Conservation (phyloP, 2,888 invertebrate species). For the Pyrrhia umbra region DNA sequence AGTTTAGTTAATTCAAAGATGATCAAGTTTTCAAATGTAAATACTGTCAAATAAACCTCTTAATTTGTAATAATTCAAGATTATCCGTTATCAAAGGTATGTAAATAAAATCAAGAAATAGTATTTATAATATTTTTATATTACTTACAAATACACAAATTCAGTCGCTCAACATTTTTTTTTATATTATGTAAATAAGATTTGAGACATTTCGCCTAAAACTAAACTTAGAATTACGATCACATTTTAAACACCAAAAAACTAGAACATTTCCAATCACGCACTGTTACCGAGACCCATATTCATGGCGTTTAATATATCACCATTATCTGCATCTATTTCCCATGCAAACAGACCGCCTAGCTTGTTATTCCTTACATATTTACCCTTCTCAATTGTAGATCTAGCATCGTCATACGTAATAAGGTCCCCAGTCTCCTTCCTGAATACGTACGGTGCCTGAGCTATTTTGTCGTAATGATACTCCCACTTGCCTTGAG, state of each 20-base stretch:
- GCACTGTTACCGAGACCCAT: conserved; percentile 84
- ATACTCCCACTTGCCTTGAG: conserved; percentile 85
- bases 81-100: background rate
- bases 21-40: no score
- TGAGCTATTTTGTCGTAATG: conserved; percentile 85
- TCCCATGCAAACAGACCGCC: conserved; percentile 88
- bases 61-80: background rate
- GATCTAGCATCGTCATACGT: conserved; percentile 87
- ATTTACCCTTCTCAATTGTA: conserved; percentile 86
- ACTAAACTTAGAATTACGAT: conserved; percentile 64
- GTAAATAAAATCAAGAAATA: conserved; percentile 32
- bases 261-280: conserved; percentile 56
- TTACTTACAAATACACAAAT: conserved; percentile 62
- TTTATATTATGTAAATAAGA: conserved; percentile 40
- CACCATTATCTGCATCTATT: conserved; percentile 87
- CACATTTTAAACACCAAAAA: conserved; percentile 56
- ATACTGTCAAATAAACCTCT: background rate
- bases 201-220: conserved; percentile 69
- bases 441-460: conserved; percentile 86
- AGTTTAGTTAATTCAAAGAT: no score
- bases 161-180: conserved; percentile 69
- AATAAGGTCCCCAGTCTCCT: conserved; percentile 82
- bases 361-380: conserved; percentile 85
- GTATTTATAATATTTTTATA: conserved; percentile 56
- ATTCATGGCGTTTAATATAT: conserved; percentile 86